Base-by-base conservation (phyloP, 2,888 invertebrate genomes). In the Orthosia gothica region DNA sequence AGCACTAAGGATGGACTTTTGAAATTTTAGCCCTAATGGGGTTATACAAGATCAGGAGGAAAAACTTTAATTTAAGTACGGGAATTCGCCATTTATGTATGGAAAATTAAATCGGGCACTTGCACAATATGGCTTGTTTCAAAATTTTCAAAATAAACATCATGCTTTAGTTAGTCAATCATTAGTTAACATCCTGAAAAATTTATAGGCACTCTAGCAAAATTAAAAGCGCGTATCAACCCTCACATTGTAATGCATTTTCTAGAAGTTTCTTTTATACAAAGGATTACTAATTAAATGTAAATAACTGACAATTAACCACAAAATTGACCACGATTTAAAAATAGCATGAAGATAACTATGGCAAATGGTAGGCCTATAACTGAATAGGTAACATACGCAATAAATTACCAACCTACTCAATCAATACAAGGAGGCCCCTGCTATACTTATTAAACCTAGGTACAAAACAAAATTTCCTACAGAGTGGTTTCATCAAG, bases 221-320 rank as follows among this genome's bases (percentile, higher is more conserved):
- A 45, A 5, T 5, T 15, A 23, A 16, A 47, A 16, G 12, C 5
- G 45, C 3, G 5, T n/a, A 32, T 15, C 50, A 55, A 55, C 23
- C 3, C 23, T 45, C 15, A 15, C 13, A 7, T 66, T 11, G 20
- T 69, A 18, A 13, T 20, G 40, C 12, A 40, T 12, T 23, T 23
- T 58, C 74, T 74, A 59, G 49, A 74, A 59, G n/a, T 45, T 45
- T 50, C 50, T 15, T 3, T 50, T 20, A 3, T 15, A 69, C 45
- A 45, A 26, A 54, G n/a, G 26, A 11, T 45, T 54, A 9, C 5
- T 3, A 18, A 16, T 32, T 20, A 40, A 40, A 20, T 66, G 40
- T 23, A 45, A 11, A n/a, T 11, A 47, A 26, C n/a, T 26, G 13
- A 20, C 18, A 26, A 49, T 26, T 13, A 40, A 58, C 15, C n/a